Evolutionary conservation across 2,113 vertebrate species (phyloP).

Genomic region (Proteles cristata): DNA sequence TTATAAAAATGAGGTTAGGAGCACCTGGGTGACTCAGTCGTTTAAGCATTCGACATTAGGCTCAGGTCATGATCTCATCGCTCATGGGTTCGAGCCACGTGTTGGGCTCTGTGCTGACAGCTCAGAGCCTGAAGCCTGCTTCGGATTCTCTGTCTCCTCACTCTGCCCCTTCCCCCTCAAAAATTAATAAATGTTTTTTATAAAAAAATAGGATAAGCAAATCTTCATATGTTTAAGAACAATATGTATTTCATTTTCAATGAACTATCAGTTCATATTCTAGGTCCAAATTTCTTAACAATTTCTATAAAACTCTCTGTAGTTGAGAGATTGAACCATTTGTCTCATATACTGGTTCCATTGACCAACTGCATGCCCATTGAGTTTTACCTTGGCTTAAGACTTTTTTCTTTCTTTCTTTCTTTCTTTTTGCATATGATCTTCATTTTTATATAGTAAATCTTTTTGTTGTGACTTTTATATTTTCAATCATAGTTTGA

Average conservation of each 20-base stretch:
- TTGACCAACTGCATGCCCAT: background rate
- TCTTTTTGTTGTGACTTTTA: background rate
- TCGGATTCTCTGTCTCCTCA: no score
- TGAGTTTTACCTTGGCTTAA: background rate
- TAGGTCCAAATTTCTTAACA: background rate
- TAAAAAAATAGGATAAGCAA: background rate
- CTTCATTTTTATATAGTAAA: background rate
- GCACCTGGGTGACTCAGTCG: no score
- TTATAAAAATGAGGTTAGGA: no score
- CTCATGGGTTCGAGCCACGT: no score
- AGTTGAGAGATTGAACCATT: background rate
- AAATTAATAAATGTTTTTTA: background rate
- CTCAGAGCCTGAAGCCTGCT: no score
- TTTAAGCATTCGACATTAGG: no score
- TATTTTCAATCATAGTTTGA: conserved; percentile 7
- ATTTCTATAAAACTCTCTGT: background rate
- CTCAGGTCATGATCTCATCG: no score
- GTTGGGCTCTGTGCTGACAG: no score
- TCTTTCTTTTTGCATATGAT: background rate
- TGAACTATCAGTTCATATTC: background rate
- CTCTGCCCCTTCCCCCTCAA: no score
- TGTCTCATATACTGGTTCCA: background rate
- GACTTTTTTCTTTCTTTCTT: background rate
- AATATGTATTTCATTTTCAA: background rate
- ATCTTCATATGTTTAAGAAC: background rate